These are phyloP conservation scores for Empidonax traillii DNA, from an alignment of 2,113 vertebrate genomes.

Conservation along the genomic window DNA sequence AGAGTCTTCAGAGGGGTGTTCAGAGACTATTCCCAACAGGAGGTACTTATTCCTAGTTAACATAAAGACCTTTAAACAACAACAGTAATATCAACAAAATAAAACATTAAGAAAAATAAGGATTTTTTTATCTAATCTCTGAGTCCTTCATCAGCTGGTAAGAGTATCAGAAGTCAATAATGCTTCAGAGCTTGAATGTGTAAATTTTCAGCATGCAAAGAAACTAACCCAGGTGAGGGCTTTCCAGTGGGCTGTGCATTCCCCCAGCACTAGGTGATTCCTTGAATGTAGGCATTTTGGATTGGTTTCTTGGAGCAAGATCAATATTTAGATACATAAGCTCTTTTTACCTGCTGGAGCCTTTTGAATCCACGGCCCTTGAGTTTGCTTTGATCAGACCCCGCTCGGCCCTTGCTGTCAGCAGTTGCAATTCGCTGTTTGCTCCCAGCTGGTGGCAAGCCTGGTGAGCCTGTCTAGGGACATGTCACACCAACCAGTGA, in stretches of 20 bases:
- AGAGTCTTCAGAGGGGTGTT: background rate
- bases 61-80: background rate
- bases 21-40: background rate
- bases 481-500: accelerated
- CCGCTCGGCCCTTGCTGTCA: background rate
- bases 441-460: background rate
- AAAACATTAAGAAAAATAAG: background rate
- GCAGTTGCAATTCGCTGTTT: background rate
- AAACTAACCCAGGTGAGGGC: background rate
- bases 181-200: background rate
- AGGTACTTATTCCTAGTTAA: background rate
- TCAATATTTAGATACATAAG: background rate
- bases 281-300: background rate
- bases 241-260: background rate
- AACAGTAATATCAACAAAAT: background rate
- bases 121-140: background rate
- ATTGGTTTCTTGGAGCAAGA: background rate
- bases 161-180: background rate
- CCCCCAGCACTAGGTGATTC: background rate
- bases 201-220: background rate
- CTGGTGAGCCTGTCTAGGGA: background rate
- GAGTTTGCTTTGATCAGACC: background rate
- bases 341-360: background rate
- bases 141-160: background rate
- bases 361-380: background rate